These are phyloP conservation scores for Apis dorsata DNA, from an alignment of 1,140 invertebrate genomes.

Conservation along the genomic window DNA sequence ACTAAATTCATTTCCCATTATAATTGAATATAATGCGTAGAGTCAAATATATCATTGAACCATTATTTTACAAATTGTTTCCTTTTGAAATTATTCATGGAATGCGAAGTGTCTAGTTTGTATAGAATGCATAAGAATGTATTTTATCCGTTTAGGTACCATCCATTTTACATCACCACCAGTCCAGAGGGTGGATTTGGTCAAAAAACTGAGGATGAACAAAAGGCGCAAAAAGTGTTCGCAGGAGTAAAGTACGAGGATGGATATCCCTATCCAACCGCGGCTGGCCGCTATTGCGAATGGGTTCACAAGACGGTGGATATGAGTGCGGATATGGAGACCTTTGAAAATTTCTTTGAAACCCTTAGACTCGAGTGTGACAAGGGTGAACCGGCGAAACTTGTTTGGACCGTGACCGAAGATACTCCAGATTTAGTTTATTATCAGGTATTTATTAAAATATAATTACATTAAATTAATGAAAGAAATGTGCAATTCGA, in stretches of 20 bases:
- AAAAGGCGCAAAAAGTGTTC: constrained; percentile 86
- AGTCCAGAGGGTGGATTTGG: constrained; percentile 91
- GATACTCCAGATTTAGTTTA: constrained; percentile 91
- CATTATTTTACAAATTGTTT: neutral
- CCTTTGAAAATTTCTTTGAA: constrained; percentile 88
- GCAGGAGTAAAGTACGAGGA: constrained; percentile 90
- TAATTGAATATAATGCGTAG: neutral
- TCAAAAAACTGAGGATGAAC: constrained; percentile 86
- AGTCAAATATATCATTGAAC: too few relatives aligned
- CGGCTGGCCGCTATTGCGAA: constrained; percentile 88
- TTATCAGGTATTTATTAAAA: constrained; percentile 87
- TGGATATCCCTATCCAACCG: constrained; percentile 89
- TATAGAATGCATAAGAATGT: neutral
- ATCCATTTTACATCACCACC: constrained; percentile 96
- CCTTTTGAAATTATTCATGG: neutral
- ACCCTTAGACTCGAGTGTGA: constrained; percentile 89
- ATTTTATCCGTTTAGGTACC: constrained; percentile 83
- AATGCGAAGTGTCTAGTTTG: rapidly evolving
- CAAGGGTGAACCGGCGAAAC: constrained; percentile 85
- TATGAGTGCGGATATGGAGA: constrained; percentile 83
- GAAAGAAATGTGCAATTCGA: too few relatives aligned
- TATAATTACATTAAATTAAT: neutral
- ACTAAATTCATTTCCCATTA: neutral
- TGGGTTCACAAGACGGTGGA: constrained; percentile 88
- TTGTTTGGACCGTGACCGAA: constrained; percentile 90